A percentile compares a stretch with the other conserved stretches of the same genome.
These are phyloP conservation scores for Cephonodes hylas DNA, from an alignment of 2,888 invertebrate species.

Conservation along the genomic window DNA sequence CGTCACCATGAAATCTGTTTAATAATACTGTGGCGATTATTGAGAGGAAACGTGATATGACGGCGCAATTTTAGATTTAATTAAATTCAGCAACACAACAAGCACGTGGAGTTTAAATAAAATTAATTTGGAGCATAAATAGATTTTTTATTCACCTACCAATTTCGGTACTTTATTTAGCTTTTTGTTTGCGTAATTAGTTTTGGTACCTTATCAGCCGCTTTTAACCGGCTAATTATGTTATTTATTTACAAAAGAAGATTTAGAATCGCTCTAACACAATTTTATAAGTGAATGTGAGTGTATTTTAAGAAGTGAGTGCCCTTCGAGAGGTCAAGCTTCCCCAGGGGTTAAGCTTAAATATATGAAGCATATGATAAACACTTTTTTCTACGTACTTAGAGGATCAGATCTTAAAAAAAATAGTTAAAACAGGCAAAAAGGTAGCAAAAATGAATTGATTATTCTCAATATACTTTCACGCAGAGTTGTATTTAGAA, in stretches of 20 bases:
- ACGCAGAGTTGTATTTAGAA: not conserved
- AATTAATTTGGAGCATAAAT: not conserved
- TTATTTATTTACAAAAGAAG: too few species aligned
- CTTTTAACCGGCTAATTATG: too few species aligned
- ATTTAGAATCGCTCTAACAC: too few species aligned
- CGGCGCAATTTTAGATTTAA: slow-evolving; percentile 13
- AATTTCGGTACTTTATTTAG: too few species aligned
- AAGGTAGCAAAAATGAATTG: not conserved
- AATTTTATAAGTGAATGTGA: too few species aligned
- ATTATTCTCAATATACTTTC: not conserved
- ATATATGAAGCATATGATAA: too few species aligned
- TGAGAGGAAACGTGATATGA: slow-evolving; percentile 13
- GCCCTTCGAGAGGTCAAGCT: too few species aligned
- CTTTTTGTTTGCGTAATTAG: too few species aligned
- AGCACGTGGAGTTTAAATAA: slow-evolving; percentile 35
- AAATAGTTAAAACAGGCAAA: not conserved
- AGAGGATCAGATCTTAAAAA: not conserved
- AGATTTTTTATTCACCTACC: not conserved
- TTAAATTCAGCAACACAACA: slow-evolving; percentile 22
- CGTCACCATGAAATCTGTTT: slow-evolving; percentile 81
- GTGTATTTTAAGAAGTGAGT: too few species aligned
- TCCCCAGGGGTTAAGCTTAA: too few species aligned
- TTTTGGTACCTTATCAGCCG: too few species aligned
- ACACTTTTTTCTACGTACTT: not conserved
- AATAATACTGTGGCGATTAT: not conserved